phyloP scores from a whole-genome alignment of 2,888 invertebrate species.

The Pycnomerus fuliginosus region DNA sequence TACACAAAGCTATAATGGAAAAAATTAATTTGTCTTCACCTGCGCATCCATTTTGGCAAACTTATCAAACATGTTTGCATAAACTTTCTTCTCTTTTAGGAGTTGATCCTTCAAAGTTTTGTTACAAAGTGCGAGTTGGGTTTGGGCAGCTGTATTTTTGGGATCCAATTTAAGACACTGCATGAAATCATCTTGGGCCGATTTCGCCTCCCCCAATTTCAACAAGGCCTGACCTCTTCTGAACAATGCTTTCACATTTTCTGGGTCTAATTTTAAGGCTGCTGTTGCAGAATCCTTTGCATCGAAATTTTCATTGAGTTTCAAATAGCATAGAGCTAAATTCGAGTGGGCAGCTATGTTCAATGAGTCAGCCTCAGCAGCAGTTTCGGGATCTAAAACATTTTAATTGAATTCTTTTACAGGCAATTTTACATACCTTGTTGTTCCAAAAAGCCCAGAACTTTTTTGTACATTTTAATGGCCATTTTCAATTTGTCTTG shows the following conservation, averaged over 20 bases:
- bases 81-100: conserved; percentile 81
- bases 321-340: conserved; percentile 78
- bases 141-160: conserved; percentile 83
- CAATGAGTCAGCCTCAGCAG: conserved; percentile 9
- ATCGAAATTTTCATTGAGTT: conserved; percentile 67
- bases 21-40: conserved; percentile 53
- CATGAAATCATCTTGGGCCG: conserved; percentile 77
- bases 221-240: conserved; percentile 75
- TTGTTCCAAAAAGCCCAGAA: conserved; percentile 63
- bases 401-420: background rate
- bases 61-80: conserved; percentile 94
- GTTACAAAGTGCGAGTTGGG: conserved; percentile 72
- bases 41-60: conserved; percentile 78
- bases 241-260: conserved; percentile 88
- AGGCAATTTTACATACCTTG: conserved; percentile 44
- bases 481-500: conserved; percentile 75
- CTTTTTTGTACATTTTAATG: conserved; percentile 82
- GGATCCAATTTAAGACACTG: conserved; percentile 76
- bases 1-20: conserved; percentile 10
- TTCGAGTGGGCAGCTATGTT: conserved; percentile 73
- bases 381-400: conserved; percentile 2
- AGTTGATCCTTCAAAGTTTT: conserved; percentile 73
- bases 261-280: conserved; percentile 71
- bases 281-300: conserved; percentile 75
- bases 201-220: conserved; percentile 70